Conservation (phyloP, 2,888 invertebrate species). For the Monoplex corrugatus region DNA sequence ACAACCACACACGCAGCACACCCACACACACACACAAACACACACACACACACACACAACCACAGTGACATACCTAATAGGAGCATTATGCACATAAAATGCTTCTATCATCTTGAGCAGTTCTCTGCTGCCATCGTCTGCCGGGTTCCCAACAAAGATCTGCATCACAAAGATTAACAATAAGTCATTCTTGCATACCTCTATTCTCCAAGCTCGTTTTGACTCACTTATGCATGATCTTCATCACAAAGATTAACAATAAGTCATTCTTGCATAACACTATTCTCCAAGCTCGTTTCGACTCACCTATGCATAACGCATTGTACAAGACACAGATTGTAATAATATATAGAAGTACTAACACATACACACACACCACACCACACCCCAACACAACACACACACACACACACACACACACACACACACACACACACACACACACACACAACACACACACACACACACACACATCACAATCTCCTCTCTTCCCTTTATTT, state of each 20-base stretch:
- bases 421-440: neutral
- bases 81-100: conserved; percentile 94
- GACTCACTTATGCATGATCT: too few relatives aligned
- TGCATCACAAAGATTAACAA: conserved; percentile 74
- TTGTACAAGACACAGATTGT: too few relatives aligned
- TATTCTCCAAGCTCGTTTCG: too few relatives aligned
- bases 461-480: too few relatives aligned
- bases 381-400: neutral
- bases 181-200: too few relatives aligned
- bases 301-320: too few relatives aligned
- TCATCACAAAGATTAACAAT: too few relatives aligned
- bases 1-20: neutral
- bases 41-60: neutral
- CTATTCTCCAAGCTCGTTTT: too few relatives aligned
- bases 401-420: neutral
- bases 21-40: neutral
- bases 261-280: too few relatives aligned
- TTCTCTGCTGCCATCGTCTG: conserved; percentile 86
- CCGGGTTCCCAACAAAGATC: conserved; percentile 93
- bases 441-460: too few relatives aligned
- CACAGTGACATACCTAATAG: conserved; percentile 83
- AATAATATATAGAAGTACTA: too few relatives aligned
- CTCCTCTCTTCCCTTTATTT: too few relatives aligned
- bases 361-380: neutral
- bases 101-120: conserved; percentile 94